Evolutionary conservation across 2,797 vertebrate genomes (phyloP), one percentile per base, ranked within the genome.

Genomic region (Parotocinclus haroldoi): DNA sequence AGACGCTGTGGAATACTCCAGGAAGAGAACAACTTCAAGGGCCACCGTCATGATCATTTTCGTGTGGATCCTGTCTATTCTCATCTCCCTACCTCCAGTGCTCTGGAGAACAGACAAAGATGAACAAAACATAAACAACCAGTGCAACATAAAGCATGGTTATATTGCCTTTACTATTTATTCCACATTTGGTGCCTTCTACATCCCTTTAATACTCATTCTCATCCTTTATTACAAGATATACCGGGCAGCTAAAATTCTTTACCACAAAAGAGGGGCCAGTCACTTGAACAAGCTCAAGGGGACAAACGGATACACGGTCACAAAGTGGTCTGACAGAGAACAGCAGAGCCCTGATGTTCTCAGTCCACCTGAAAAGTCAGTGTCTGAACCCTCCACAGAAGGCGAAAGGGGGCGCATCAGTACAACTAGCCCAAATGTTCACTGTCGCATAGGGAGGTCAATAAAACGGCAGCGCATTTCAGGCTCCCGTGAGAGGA

Each of bases 201-300:
- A 99, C 80, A 96, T 99, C 75, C 97, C 97, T 0, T 80, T 98
- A 48, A 84, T 92, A 65, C 86, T 99, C 81, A 98, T 99, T 76
- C 88, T 98, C 79, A 96, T 98, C 77, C 95, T 99, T 73, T 99
- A 99, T 80, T 98, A 97, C 80, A 98, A 96, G 88, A 99, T 99
- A 83, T 98, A 98, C 81, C 89, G 88, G 50, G 97, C 97, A 0
- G 97, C 96, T 77, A 94, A 96, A 83, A 95, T 89, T 8, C 92
- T 98, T 58, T 94, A 94, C 53, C 94, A 97, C 85, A 95, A 93
- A 68, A 89, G 96, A 74, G 94, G 92, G 4, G 74, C 92, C 59
- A 98, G 93, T 67, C 85, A 91, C n/a, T 90, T 95, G 0, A 85
- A 89, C 64, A 96, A 92, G 67, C 79, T n/a, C n/a, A n/a, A 86